Evolutionary conservation across 2,797 vertebrate species (phyloP).

Genomic region (Manis javanica): DNA sequence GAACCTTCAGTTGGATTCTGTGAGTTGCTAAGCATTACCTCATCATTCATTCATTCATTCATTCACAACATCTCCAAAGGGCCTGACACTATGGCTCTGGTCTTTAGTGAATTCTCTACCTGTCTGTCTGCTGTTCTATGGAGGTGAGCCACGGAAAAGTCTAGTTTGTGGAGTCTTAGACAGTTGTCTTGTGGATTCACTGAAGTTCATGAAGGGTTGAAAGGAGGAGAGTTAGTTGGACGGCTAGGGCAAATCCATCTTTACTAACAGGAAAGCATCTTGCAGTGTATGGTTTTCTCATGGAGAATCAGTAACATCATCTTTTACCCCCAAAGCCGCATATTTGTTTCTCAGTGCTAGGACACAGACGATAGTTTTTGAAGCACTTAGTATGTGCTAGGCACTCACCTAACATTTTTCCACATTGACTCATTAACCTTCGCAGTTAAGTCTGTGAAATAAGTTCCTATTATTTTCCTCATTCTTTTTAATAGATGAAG

Average conservation of each 20-base stretch:
- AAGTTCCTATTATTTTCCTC: slow-evolving; percentile 18
- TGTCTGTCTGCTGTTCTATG: not conserved
- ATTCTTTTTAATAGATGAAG: not conserved
- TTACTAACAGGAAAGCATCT: not conserved
- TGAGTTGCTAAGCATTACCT: slow-evolving; percentile 10
- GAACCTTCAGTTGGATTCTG: not conserved
- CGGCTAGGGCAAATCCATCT: not conserved
- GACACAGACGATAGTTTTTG: not conserved
- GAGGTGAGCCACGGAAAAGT: not conserved
- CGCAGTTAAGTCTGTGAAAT: not conserved
- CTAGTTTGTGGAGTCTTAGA: not conserved
- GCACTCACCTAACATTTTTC: not conserved
- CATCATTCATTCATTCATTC: not conserved
- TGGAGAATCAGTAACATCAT: not conserved
- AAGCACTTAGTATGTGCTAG: not conserved
- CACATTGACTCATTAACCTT: not conserved
- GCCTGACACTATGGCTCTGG: not conserved
- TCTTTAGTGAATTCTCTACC: not conserved
- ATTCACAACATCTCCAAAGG: not conserved
- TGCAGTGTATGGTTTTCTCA: not conserved
- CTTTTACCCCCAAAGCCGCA: not conserved
- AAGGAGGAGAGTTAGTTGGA: not conserved
- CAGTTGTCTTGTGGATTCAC: not conserved
- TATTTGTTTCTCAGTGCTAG: not conserved
- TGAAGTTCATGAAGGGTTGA: not conserved